These are phyloP conservation scores for Mionectes macconnelli DNA, from an alignment of 2,113 vertebrate species.

Conservation along the genomic window DNA sequence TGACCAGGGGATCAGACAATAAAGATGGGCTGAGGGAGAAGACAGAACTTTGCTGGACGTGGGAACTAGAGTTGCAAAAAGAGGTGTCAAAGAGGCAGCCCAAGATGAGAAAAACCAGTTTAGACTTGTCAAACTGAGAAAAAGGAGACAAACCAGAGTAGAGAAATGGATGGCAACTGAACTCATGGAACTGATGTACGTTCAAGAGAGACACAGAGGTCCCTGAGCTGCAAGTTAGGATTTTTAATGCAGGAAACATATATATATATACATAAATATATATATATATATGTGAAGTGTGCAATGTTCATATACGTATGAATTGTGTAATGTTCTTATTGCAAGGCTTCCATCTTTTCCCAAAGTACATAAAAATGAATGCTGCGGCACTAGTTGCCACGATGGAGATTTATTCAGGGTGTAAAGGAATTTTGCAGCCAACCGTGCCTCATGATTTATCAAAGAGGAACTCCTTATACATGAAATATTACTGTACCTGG, in stretches of 20 bases:
- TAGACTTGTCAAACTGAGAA: background rate
- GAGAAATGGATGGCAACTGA: background rate
- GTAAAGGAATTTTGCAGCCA: background rate
- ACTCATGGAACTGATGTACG: background rate
- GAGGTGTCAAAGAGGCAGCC: background rate
- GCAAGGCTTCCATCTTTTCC: background rate
- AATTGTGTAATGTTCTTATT: background rate
- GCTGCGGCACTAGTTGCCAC: background rate
- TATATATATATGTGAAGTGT: background rate
- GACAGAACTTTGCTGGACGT: background rate
- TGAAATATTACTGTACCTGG: background rate
- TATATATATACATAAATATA: no score
- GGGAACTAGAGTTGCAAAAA: fast-evolving
- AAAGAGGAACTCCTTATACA: background rate
- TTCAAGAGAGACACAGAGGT: background rate
- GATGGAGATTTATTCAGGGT: background rate
- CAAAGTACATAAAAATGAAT: background rate
- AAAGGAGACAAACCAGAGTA: background rate
- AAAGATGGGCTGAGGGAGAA: background rate
- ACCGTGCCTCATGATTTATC: background rate
- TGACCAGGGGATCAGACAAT: fast-evolving
- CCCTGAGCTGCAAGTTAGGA: background rate
- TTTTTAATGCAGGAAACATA: background rate
- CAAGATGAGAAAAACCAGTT: background rate
- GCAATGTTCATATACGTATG: background rate